Conservation (phyloP, 2,797 vertebrate genomes). For the Parauchenoglanis ngamensis region DNA sequence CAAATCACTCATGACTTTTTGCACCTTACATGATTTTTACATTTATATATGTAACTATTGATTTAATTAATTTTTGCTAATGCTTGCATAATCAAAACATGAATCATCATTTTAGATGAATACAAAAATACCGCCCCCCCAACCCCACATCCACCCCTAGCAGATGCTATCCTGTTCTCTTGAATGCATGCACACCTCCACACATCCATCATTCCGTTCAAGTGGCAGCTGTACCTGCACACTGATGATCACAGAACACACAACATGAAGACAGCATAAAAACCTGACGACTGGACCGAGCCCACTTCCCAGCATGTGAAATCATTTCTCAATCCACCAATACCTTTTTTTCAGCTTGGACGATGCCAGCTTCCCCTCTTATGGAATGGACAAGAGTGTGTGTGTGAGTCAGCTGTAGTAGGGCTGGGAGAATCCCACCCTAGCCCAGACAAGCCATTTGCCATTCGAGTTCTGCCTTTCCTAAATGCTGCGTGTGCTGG, state of each 20-base stretch:
- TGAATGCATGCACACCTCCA: constrained; percentile 29
- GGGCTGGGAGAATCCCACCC: constrained; percentile 54
- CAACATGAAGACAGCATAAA: constrained; percentile 54
- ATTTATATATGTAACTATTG: background rate
- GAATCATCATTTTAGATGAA: constrained; percentile 37
- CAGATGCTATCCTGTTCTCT: constrained; percentile 19
- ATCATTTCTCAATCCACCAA: background rate
- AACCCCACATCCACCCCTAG: background rate
- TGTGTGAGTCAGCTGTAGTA: constrained; percentile 26
- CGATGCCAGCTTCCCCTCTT: background rate
- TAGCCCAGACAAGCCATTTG: constrained; percentile 55
- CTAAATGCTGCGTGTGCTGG: constrained; percentile 57
- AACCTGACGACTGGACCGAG: constrained; percentile 20
- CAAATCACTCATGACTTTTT: constrained; percentile 6
- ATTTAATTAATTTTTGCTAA: background rate
- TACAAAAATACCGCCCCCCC: background rate
- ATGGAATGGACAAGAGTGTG: constrained; percentile 24
- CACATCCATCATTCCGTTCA: constrained; percentile 7
- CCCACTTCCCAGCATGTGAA: background rate
- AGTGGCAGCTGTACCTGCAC: constrained; percentile 58
- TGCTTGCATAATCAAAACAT: constrained; percentile 6
- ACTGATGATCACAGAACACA: constrained; percentile 60
- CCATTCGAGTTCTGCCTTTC: constrained; percentile 48
- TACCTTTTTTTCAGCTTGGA: constrained; percentile 24
- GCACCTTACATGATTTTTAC: background rate